Evolutionary conservation across 2,888 invertebrate genomes (phyloP), one percentile per base, ranked within the genome.

Genomic region (Lissonota sp.): DNA sequence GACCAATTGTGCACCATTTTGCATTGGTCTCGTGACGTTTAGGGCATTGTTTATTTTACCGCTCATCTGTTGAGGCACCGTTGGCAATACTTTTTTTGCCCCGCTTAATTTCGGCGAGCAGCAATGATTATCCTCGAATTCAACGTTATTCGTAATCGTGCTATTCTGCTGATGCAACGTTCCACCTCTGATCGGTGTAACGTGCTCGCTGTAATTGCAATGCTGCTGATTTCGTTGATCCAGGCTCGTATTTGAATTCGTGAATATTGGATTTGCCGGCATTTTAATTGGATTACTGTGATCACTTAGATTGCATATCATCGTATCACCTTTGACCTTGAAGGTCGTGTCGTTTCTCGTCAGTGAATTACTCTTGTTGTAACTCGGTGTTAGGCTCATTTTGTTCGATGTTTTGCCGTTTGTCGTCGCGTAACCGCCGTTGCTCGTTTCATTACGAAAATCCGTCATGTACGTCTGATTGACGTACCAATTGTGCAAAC

Each of bases 401-500:
- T 90, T 90, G 80, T 90, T 90, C 6, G 87, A 88, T 67, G 87
- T 87, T 72, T 90, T 91, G 57, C 88, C 88, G 74, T 80, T 83
- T 57, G 88, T 90, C 1, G 88, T 87, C 10, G 91, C 89, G 63
- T 91, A 91, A 66, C 89, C 88, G 5, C 89, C 26, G 26, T 26
- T 86, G 73, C 88, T 88, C 5, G 91, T 89, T 53, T 90, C 90
- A 74, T 87, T 90, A 53, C 90, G 88, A 72, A 90, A 90, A 71
- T 90, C 88, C 62, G 86, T 91, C 63, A 90, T 84, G 55, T 91
- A 90, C 0, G 93, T 93, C 71, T 95, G 94, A 88, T 94, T 94
- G 53, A 89, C 87, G 75, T 92, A 92, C 96, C 97, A 97, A 62
- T 95, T 94, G 85, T 95, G 95, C 71, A 98, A 93, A n/a, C 98